Percentiles rank a stretch among this genome's conserved stretches.
These are phyloP conservation scores for Geotrypetes seraphini DNA, from an alignment of 2,797 vertebrate genomes.

Conservation along the genomic window DNA sequence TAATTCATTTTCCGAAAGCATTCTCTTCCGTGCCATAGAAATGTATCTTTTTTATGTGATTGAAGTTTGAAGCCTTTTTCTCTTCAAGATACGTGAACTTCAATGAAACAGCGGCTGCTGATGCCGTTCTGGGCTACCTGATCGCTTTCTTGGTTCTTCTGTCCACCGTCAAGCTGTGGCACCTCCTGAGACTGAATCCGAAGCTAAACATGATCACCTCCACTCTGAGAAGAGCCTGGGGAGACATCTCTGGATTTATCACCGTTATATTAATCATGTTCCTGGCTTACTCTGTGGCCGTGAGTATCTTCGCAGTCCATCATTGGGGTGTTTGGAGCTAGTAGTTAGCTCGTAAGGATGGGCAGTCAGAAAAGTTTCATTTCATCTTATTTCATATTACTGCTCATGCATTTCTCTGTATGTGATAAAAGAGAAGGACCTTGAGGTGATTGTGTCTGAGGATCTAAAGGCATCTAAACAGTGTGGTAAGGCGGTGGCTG, in stretches of 20 bases:
- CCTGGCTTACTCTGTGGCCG: constrained; percentile 79
- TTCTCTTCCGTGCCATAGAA: too few species aligned
- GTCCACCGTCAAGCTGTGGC: constrained; percentile 88
- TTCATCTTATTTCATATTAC: too few species aligned
- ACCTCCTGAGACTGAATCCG: constrained; percentile 86
- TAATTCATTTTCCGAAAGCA: too few species aligned
- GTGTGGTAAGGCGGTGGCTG: too few species aligned
- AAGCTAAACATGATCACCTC: constrained; percentile 90
- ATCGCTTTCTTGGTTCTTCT: constrained; percentile 87
- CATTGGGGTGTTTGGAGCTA: too few species aligned
- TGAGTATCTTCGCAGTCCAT: constrained; percentile 43
- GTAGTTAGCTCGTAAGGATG: too few species aligned
- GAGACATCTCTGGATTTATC: constrained; percentile 87
- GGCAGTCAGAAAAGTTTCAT: too few species aligned
- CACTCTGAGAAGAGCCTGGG: constrained; percentile 78
- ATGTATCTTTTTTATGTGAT: too few species aligned
- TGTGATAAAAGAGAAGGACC: too few species aligned
- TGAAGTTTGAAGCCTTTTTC: neutral
- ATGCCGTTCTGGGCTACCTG: constrained; percentile 79
- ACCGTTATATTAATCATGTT: constrained; percentile 81
- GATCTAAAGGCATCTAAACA: too few species aligned
- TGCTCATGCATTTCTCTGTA: too few species aligned
- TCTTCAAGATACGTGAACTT: constrained; percentile 71
- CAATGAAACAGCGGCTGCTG: constrained; percentile 77
- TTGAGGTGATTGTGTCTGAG: too few species aligned